phyloP scores from a whole-genome alignment of 1,140 invertebrate genomes.

The Tribolium madens region DNA sequence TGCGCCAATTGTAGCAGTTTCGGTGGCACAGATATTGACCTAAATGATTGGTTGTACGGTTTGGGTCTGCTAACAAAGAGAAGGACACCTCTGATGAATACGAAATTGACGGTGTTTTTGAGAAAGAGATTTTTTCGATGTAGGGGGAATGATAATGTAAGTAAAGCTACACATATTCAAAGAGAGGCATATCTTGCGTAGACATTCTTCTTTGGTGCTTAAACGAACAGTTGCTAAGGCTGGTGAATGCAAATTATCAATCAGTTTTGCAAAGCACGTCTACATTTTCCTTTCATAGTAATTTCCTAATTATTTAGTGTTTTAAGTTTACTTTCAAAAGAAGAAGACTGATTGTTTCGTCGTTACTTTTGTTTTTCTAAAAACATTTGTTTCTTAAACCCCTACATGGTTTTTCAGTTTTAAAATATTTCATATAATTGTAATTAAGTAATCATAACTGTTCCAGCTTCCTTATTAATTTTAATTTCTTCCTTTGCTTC shows the following conservation, averaged over 20 bases:
- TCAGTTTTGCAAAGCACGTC: not conserved
- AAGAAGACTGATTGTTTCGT: not conserved
- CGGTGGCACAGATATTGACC: not conserved
- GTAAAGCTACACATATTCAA: not conserved
- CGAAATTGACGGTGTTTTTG: not conserved
- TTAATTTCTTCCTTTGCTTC: not conserved
- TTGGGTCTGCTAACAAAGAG: not conserved
- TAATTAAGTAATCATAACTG: not conserved
- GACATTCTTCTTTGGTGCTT: not conserved
- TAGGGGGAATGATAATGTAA: not conserved
- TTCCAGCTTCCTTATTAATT: not conserved
- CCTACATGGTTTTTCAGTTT: not conserved
- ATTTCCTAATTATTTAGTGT: not conserved
- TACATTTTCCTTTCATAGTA: not conserved
- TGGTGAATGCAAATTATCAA: not conserved
- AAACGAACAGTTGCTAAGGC: not conserved
- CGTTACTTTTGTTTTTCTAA: not conserved
- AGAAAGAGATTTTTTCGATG: not conserved
- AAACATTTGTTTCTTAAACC: not conserved
- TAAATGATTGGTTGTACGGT: not conserved
- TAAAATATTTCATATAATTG: not conserved
- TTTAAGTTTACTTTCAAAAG: not conserved
- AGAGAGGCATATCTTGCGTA: not conserved
- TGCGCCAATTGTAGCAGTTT: slow-evolving; percentile 10
- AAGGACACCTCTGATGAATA: not conserved